Evolutionary conservation across 2,888 invertebrate species (phyloP).

Genomic region (Temnothorax unifasciatus): DNA sequence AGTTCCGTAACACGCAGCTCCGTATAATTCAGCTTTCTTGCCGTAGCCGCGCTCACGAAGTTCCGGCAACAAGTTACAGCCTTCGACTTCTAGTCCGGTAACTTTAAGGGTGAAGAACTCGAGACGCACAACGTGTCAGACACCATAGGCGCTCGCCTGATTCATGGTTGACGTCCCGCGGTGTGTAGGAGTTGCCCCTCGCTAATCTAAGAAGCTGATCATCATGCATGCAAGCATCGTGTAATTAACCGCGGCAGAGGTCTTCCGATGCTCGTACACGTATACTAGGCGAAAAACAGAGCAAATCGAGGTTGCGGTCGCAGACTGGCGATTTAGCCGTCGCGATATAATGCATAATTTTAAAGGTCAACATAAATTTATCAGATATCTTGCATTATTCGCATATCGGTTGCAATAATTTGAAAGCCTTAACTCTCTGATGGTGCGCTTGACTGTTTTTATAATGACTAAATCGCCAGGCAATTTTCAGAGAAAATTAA

Average conservation of each 20-base stretch:
- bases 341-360: background rate
- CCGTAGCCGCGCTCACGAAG: constrained; percentile 45
- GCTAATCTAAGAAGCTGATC: constrained; percentile 69
- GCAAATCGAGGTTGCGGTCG: background rate
- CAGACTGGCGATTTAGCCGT: background rate
- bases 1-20: constrained; percentile 50
- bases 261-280: constrained; percentile 40
- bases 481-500: background rate
- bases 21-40: constrained; percentile 49
- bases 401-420: background rate
- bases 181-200: constrained; percentile 30
- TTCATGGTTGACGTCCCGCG: constrained; percentile 48
- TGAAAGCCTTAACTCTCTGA: background rate
- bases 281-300: constrained; percentile 10
- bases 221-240: constrained; percentile 60
- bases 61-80: constrained; percentile 55
- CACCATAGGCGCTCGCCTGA: constrained; percentile 49
- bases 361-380: background rate
- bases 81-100: constrained; percentile 44
- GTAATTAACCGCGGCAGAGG: constrained; percentile 59
- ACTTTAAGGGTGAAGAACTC: constrained; percentile 64
- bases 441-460: background rate
- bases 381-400: background rate
- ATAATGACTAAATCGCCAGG: background rate
- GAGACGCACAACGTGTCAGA: constrained; percentile 55